Evolutionary conservation across 2,113 vertebrate genomes (phyloP).

Genomic region (Noturus placidus): DNA sequence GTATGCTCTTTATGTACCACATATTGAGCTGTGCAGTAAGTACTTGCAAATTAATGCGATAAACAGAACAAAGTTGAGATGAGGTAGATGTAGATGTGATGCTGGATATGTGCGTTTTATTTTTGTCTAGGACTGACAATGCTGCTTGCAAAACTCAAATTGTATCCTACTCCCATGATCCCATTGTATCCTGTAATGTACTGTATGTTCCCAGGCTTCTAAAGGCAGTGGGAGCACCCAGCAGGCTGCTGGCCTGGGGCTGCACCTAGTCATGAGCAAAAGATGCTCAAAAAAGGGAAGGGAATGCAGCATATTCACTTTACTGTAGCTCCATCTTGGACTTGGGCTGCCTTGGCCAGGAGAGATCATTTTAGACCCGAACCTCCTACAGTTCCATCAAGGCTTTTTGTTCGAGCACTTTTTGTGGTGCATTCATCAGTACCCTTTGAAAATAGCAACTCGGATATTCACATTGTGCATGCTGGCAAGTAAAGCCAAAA

Average conservation of each 20-base stretch:
- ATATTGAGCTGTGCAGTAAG: conserved; percentile 29
- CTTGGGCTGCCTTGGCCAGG: neutral
- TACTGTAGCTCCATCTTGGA: conserved; percentile 34
- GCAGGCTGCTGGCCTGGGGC: conserved; percentile 57
- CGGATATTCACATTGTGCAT: conserved; percentile 46
- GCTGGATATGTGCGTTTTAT: neutral
- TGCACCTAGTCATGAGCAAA: conserved; percentile 61
- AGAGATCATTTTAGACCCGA: neutral
- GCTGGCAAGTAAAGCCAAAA: neutral
- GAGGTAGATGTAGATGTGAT: neutral
- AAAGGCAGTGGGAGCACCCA: neutral
- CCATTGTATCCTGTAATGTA: conserved; percentile 28
- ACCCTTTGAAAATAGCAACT: conserved; percentile 38
- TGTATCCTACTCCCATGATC: neutral
- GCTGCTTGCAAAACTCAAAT: neutral
- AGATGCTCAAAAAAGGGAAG: conserved; percentile 42
- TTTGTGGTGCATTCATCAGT: conserved; percentile 30
- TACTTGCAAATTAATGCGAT: conserved; percentile 27
- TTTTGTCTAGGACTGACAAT: neutral
- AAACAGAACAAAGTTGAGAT: conserved; percentile 14
- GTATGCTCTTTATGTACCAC: neutral
- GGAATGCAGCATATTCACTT: conserved; percentile 52
- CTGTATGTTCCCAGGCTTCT: neutral
- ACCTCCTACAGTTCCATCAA: neutral
- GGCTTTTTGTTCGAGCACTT: neutral